A percentile compares a stretch with the other conserved stretches of the same genome.
Conservation (phyloP, 2,113 vertebrate species). For the Melanerpes aurifrons region DNA sequence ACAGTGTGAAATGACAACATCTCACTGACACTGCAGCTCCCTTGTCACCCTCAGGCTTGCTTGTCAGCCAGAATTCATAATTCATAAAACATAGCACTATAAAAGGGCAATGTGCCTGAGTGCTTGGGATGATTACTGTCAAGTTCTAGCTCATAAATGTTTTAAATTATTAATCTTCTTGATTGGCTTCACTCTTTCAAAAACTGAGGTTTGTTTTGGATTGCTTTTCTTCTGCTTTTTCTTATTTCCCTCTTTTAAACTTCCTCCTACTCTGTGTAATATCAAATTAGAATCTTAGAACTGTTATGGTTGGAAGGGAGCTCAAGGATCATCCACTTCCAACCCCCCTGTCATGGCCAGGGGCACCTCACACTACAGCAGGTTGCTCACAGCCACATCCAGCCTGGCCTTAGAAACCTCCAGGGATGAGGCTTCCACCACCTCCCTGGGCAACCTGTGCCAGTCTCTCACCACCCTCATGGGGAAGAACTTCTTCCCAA, state of each 20-base stretch:
- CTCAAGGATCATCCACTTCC: too few species aligned
- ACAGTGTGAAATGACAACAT: slow-evolving; percentile 65
- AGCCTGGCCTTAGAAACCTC: too few species aligned
- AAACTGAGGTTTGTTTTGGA: background rate
- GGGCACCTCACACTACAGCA: too few species aligned
- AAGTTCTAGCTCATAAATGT: slow-evolving; percentile 55
- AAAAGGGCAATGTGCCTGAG: slow-evolving; percentile 59
- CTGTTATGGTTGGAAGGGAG: too few species aligned
- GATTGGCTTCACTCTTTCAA: slow-evolving; percentile 43
- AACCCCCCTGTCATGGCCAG: too few species aligned
- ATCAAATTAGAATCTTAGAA: background rate
- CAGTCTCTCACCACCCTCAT: too few species aligned
- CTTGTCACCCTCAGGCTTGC: slow-evolving; percentile 68
- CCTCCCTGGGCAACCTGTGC: too few species aligned
- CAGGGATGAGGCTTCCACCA: too few species aligned
- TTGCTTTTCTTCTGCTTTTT: too few species aligned
- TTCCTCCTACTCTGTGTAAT: background rate
- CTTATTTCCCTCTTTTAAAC: too few species aligned
- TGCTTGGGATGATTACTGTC: slow-evolving; percentile 71
- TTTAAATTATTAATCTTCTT: slow-evolving; percentile 70
- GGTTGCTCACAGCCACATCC: too few species aligned
- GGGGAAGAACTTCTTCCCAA: too few species aligned
- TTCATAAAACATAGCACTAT: slow-evolving; percentile 63
- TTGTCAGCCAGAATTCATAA: slow-evolving; percentile 73
- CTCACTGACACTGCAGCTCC: background rate